Conservation (phyloP, 2,888 invertebrate species). For the Amphipyra tragopoginis region DNA sequence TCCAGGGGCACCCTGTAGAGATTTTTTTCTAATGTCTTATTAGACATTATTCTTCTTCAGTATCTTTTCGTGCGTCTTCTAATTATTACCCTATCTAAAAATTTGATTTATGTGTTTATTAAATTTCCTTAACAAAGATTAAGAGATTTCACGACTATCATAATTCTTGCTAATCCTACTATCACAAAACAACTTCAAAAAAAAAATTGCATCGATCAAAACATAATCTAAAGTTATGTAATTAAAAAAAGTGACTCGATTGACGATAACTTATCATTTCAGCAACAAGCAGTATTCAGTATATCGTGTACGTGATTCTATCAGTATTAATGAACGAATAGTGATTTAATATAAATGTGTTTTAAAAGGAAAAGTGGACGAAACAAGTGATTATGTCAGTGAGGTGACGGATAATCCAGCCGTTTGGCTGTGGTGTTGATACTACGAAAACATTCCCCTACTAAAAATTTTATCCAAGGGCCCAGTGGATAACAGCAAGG, state of each 20-base stretch:
- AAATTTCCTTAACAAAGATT: slow-evolving; percentile 27
- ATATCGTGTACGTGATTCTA: slow-evolving; percentile 64
- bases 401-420: slow-evolving; percentile 80
- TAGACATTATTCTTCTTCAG: too few relatives aligned
- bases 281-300: slow-evolving; percentile 53
- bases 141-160: slow-evolving; percentile 13
- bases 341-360: slow-evolving; percentile 73
- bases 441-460: slow-evolving; percentile 86
- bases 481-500: slow-evolving; percentile 84
- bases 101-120: slow-evolving; percentile 23
- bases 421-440: slow-evolving; percentile 76
- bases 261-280: slow-evolving; percentile 62
- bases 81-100: slow-evolving; percentile 7
- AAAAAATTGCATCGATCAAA: slow-evolving; percentile 69
- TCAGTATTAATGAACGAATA: slow-evolving; percentile 74
- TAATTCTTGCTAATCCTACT: slow-evolving; percentile 38
- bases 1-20: too few relatives aligned
- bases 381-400: slow-evolving; percentile 76
- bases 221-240: slow-evolving; percentile 66
- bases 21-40: too few relatives aligned
- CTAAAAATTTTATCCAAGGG: slow-evolving; percentile 87
- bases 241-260: slow-evolving; percentile 68
- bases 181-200: slow-evolving; percentile 44
- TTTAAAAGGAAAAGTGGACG: slow-evolving; percentile 67
- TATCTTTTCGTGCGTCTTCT: background rate